Evolutionary conservation across 2,113 vertebrate genomes (phyloP), one percentile per base, ranked within the genome.

Genomic region (Lonchura striata): DNA sequence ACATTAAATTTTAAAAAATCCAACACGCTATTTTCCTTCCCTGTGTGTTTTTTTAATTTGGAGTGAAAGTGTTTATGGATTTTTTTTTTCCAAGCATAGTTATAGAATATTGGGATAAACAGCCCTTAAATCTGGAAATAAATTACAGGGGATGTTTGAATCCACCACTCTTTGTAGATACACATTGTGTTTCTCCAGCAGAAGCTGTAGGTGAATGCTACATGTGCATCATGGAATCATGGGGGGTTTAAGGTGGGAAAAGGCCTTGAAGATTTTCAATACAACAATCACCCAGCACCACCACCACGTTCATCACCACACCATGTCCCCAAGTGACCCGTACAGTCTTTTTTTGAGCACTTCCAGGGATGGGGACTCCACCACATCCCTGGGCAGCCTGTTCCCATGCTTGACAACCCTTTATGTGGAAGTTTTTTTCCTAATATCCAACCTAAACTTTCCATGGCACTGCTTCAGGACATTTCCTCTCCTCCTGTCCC

Each of bases 21-120:
- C 39, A 76, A 5, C 23, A 20, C 6, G 1, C 6, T 56, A 0
- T 10, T 21, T 60, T 79, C 63, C 39, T 49, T 2, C 12, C 15
- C 2, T 27, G 4, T 24, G 11, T 46, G 13, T 27, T 44, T 47
- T 24, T 42, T 37, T 33, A 2, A 8, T 66, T 57, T 88, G 37
- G 24, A 79, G 35, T 70, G 18, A 66, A 70, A 31, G 19, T 30
- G 35, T 41, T 74, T 22, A 23, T 49, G 49, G 18, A 27, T 50
- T 20, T 35, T 31, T 15, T 37, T 15, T 42, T 52, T n/a, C 5
- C 15, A 60, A 72, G 21, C 8, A 10, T 65, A 25, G 18, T 0
- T 85, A 2, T 1, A 66, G 56, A 68, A 44, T 71, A 66, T 8
- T 76, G 53, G 9, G 52, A 8, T 24, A 75, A 71, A 33, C 15